Conservation (phyloP, 1,140 invertebrate genomes). For the Eueides isabella region DNA sequence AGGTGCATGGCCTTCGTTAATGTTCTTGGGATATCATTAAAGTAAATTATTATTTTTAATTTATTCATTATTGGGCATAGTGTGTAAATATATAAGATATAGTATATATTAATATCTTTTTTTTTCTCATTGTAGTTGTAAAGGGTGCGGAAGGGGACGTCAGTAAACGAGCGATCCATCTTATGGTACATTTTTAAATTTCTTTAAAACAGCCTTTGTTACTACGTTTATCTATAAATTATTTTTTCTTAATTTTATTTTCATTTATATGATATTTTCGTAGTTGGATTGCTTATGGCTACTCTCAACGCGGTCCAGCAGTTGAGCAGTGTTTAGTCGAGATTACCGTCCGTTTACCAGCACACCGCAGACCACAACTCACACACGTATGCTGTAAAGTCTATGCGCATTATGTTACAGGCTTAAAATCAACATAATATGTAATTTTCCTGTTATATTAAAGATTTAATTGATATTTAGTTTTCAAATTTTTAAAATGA, state of each 20-base stretch:
- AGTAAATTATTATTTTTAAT: not conserved
- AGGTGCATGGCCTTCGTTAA: not conserved
- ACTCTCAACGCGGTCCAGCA: constrained; percentile 37
- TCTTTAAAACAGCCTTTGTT: not conserved
- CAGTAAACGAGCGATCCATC: not conserved
- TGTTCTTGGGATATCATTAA: not conserved
- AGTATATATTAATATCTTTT: not conserved
- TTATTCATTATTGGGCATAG: not conserved
- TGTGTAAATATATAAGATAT: not conserved
- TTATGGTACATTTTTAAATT: not conserved
- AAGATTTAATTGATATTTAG: not conserved
- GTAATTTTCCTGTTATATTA: not conserved
- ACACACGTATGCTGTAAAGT: constrained; percentile 36
- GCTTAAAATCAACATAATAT: constrained; percentile 13
- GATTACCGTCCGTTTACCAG: constrained; percentile 73
- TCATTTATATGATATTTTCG: not conserved
- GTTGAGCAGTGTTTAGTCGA: constrained; percentile 73
- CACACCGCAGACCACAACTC: constrained; percentile 65
- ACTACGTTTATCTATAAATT: not conserved
- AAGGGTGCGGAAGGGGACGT: not conserved
- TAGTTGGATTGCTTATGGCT: not conserved
- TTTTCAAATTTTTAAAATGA: not conserved
- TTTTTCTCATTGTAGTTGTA: not conserved
- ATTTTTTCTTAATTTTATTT: too few species aligned
- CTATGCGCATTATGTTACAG: constrained; percentile 35